Conservation (phyloP, 2,797 vertebrate species). For the Acipenser ruthenus region DNA sequence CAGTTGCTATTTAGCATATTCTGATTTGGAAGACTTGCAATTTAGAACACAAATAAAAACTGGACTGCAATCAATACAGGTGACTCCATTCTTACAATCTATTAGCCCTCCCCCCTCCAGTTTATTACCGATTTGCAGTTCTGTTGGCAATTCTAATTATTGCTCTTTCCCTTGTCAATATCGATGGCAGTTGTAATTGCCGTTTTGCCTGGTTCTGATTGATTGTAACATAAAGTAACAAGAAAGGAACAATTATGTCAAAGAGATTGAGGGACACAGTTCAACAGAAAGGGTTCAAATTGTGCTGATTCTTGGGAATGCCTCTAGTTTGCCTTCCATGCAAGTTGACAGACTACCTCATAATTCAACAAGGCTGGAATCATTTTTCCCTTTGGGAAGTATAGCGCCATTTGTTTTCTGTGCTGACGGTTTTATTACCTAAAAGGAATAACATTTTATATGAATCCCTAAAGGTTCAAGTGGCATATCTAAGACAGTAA, state of each 20-base stretch:
- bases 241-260: constrained; percentile 73
- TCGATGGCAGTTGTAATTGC: constrained; percentile 71
- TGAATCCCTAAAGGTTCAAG: not conserved
- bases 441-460: constrained; percentile 5
- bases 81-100: constrained; percentile 58
- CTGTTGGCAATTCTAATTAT: constrained; percentile 69
- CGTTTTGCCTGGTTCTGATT: constrained; percentile 74
- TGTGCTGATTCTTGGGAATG: constrained; percentile 53
- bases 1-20: too few relatives aligned
- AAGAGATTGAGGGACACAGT: constrained; percentile 51
- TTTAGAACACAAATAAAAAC: constrained; percentile 45
- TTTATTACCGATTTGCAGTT: constrained; percentile 74
- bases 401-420: constrained; percentile 1
- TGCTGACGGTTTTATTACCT: constrained; percentile 12
- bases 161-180: constrained; percentile 61
- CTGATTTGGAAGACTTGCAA: too few relatives aligned
- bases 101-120: constrained; percentile 48
- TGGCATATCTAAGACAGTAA: not conserved
- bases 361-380: constrained; percentile 26
- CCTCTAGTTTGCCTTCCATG: constrained; percentile 38
- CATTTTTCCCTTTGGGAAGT: constrained; percentile 6
- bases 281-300: constrained; percentile 38
- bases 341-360: constrained; percentile 34
- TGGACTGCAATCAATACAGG: constrained; percentile 48
- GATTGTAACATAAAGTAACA: constrained; percentile 81